Evolutionary conservation across 2,888 invertebrate genomes (phyloP).

Genomic region (Heteropelma amictum): DNA sequence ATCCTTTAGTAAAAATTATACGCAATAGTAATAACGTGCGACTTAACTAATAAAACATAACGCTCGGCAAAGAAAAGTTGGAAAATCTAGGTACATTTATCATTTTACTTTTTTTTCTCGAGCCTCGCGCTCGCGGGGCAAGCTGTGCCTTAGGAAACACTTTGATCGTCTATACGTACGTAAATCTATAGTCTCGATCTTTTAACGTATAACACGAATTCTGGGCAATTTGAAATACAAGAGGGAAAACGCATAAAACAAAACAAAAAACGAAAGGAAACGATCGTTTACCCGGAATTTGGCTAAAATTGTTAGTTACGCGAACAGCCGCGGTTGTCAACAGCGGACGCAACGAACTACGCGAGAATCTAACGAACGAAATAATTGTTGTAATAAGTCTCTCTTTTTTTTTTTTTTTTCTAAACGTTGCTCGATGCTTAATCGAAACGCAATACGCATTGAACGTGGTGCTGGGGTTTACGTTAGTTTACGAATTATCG

Average conservation of each 20-base stretch:
- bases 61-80: slow-evolving; percentile 52
- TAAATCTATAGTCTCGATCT: background rate
- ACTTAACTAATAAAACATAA: slow-evolving; percentile 46
- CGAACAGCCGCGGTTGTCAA: slow-evolving; percentile 39
- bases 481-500: slow-evolving; percentile 39
- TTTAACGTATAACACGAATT: slow-evolving; percentile 10
- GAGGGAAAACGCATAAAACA: slow-evolving; percentile 18
- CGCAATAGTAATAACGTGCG: slow-evolving; percentile 43
- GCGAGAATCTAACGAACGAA: slow-evolving; percentile 40
- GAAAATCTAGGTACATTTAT: slow-evolving; percentile 62
- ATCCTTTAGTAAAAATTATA: slow-evolving; percentile 42
- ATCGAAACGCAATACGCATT: slow-evolving; percentile 31
- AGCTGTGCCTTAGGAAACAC: slow-evolving; percentile 72
- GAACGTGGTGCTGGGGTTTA: slow-evolving; percentile 44
- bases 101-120: slow-evolving; percentile 44
- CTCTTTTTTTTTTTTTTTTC: slow-evolving; percentile 1
- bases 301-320: slow-evolving; percentile 30
- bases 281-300: slow-evolving; percentile 19
- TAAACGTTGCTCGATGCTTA: slow-evolving; percentile 16
- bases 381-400: background rate
- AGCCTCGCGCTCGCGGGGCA: slow-evolving; percentile 63
- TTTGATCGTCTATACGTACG: slow-evolving; percentile 51
- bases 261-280: slow-evolving; percentile 32
- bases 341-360: slow-evolving; percentile 41
- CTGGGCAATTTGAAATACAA: slow-evolving; percentile 18